Conservation (phyloP, 2,888 invertebrate genomes). For the Tachina lurida region DNA sequence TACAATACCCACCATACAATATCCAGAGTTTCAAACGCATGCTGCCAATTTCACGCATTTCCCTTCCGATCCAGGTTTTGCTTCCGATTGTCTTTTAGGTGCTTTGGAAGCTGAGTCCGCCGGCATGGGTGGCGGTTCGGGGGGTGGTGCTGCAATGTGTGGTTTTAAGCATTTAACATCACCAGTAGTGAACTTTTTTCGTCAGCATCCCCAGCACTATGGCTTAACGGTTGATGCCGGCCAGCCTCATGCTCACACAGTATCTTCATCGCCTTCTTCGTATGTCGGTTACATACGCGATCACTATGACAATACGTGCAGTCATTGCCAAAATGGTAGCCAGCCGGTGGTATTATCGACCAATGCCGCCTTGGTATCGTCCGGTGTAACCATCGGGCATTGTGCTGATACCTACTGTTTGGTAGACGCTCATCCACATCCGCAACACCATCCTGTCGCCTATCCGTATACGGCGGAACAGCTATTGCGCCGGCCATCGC, state of each 20-base stretch:
- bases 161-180: conserved; percentile 80
- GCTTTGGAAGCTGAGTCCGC: conserved; percentile 60
- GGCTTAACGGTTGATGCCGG: conserved; percentile 69
- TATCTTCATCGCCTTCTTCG: conserved; percentile 80
- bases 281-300: conserved; percentile 81
- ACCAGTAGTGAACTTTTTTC: conserved; percentile 82
- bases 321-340: conserved; percentile 80
- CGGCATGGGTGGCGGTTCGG: conserved; percentile 65
- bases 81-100: conserved; percentile 69
- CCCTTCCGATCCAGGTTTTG: conserved; percentile 73
- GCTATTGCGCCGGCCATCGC: conserved; percentile 78
- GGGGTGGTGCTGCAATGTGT: conserved; percentile 63
- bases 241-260: conserved; percentile 76
- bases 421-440: conserved; percentile 80
- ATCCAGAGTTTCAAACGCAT: conserved; percentile 79
- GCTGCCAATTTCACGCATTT: conserved; percentile 80
- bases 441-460: conserved; percentile 79
- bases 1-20: conserved; percentile 75
- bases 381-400: conserved; percentile 78
- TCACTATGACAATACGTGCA: conserved; percentile 80
- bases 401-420: conserved; percentile 79
- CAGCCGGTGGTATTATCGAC: conserved; percentile 80
- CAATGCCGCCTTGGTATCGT: conserved; percentile 77
- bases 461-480: conserved; percentile 78
- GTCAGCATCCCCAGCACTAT: conserved; percentile 73